Evolutionary conservation across 2,888 invertebrate genomes (phyloP).

Genomic region (Tromatobia lineatoria): DNA sequence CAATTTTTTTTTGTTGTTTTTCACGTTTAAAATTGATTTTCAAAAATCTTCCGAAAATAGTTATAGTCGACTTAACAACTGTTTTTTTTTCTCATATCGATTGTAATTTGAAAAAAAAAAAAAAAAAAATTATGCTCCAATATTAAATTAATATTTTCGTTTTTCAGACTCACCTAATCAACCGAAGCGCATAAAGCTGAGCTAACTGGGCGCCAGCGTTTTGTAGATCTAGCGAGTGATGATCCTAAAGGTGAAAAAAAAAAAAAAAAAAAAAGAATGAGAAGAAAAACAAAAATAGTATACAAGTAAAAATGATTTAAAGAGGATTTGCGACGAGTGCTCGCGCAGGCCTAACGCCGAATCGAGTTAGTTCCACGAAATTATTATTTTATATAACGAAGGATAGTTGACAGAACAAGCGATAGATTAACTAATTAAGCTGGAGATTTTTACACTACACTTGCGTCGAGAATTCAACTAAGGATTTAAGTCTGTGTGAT

Average conservation of each 20-base stretch:
- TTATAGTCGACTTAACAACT: no score
- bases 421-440: constrained; percentile 68
- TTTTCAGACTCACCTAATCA: constrained; percentile 80
- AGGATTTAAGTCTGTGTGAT: constrained; percentile 81
- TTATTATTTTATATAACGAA: constrained; percentile 82
- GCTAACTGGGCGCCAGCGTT: constrained; percentile 83
- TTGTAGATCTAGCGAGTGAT: constrained; percentile 74
- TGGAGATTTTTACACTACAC: constrained; percentile 78
- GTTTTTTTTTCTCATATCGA: no score
- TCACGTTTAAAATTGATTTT: no score
- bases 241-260: constrained; percentile 69
- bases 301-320: constrained; percentile 47
- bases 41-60: no score
- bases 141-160: not conserved
- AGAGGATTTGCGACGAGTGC: constrained; percentile 69
- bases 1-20: no score
- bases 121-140: constrained; percentile 16
- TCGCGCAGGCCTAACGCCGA: constrained; percentile 80
- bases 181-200: constrained; percentile 83
- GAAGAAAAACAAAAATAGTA: constrained; percentile 14
- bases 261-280: constrained; percentile 50
- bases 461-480: constrained; percentile 76
- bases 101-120: no score
- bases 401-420: constrained; percentile 37
- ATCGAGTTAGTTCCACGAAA: constrained; percentile 82